A percentile compares a stretch with the other conserved stretches of the same genome.
phyloP scores from a whole-genome alignment of 1,140 invertebrate species.

The Trichoplusia ni region DNA sequence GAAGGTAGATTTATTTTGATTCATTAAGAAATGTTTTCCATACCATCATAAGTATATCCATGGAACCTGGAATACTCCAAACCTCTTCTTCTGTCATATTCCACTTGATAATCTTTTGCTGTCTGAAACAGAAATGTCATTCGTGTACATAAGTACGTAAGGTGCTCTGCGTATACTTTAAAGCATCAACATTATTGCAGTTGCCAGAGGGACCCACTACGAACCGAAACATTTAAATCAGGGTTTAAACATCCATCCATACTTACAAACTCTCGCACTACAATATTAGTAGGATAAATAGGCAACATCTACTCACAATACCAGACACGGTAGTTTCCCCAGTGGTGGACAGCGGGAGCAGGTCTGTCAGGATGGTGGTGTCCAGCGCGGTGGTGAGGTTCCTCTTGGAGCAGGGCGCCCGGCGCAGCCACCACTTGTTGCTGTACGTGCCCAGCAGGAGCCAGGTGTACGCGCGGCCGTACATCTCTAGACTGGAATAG shows the following conservation, averaged over 20 bases:
- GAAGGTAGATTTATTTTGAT: no score
- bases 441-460: slow-evolving; percentile 95
- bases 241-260: no score
- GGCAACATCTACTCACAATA: slow-evolving; percentile 93
- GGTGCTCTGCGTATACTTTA: background rate
- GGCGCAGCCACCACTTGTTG: slow-evolving; percentile 88
- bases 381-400: slow-evolving; percentile 92
- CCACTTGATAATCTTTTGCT: slow-evolving; percentile 91
- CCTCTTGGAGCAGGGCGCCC: slow-evolving; percentile 86
- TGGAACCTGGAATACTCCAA: slow-evolving; percentile 96
- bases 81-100: slow-evolving; percentile 91
- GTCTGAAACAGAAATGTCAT: slow-evolving; percentile 86
- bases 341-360: slow-evolving; percentile 83
- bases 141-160: background rate
- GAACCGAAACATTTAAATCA: no score
- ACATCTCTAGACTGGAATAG: slow-evolving; percentile 88
- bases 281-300: no score
- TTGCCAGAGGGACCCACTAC: no score
- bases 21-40: slow-evolving; percentile 5
- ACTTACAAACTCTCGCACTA: no score
- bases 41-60: slow-evolving; percentile 97
- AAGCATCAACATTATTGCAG: background rate
- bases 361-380: slow-evolving; percentile 92
- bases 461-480: slow-evolving; percentile 97
- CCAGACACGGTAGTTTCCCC: slow-evolving; percentile 93